Conservation (phyloP, 2,797 vertebrate species). For the Fistularia commersonii region DNA sequence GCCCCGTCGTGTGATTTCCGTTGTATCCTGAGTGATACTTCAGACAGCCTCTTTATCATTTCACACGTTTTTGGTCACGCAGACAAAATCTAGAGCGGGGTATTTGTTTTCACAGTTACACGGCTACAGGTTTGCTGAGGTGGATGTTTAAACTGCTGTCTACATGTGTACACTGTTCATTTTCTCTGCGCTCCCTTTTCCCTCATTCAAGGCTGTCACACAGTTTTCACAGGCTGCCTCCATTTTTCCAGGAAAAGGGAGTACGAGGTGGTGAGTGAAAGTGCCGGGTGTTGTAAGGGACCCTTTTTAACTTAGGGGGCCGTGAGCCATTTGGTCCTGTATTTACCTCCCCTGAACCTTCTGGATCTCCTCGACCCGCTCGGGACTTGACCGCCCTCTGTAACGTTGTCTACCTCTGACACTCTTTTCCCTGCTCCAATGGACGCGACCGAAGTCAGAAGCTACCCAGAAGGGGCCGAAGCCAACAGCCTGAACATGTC, state of each 20-base stretch:
- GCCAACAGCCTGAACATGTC: constrained; percentile 45
- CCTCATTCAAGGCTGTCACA: constrained; percentile 44
- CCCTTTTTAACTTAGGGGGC: not conserved
- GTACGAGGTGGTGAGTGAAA: not conserved
- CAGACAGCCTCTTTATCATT: not conserved
- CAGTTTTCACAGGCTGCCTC: constrained; percentile 30
- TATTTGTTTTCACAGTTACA: constrained; percentile 44
- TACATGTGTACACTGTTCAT: constrained; percentile 17
- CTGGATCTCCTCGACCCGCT: no score
- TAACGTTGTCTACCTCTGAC: constrained; percentile 7
- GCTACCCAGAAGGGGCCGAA: constrained; percentile 13
- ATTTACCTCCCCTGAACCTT: no score
- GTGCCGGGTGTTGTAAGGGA: constrained; percentile 3
- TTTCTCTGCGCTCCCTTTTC: constrained; percentile 1
- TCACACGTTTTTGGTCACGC: not conserved
- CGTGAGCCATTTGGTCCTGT: no score
- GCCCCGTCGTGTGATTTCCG: not conserved
- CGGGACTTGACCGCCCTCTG: no score
- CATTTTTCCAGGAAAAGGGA: constrained; percentile 22
- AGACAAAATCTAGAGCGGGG: constrained; percentile 9
- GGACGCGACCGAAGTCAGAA: constrained; percentile 19
- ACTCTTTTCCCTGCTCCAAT: constrained; percentile 7
- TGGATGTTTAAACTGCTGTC: constrained; percentile 44
- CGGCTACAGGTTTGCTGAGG: constrained; percentile 9
- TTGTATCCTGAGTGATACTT: not conserved